phyloP scores from a whole-genome alignment of 2,888 invertebrate species.

The Camptogramma bilineatum region DNA sequence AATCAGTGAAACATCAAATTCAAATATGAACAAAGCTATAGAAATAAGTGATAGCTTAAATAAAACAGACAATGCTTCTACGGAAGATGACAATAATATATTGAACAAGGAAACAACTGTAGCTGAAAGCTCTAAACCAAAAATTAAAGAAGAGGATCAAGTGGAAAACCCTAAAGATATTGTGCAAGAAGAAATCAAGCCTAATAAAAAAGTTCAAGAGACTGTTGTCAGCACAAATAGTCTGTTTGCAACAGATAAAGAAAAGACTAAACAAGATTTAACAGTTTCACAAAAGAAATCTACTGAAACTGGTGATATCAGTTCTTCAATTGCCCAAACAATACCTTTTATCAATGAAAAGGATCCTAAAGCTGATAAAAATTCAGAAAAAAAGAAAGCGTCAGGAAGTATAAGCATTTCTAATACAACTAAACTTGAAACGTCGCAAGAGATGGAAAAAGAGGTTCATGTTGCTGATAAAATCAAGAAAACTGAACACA shows the following conservation, averaged over 20 bases:
- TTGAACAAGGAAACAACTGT: slow-evolving; percentile 1
- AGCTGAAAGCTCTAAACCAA: slow-evolving; percentile 8
- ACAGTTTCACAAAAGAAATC: slow-evolving; percentile 9
- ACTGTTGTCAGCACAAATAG: slow-evolving; percentile 2
- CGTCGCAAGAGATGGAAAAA: not conserved
- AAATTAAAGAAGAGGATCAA: slow-evolving; percentile 2
- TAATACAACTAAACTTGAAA: not conserved
- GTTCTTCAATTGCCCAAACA: slow-evolving; percentile 3
- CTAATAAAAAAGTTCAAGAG: slow-evolving; percentile 5
- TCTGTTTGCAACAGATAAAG: not conserved
- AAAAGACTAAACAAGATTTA: not conserved
- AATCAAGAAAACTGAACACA: slow-evolving; percentile 7
- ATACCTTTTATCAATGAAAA: not conserved
- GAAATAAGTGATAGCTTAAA: slow-evolving; percentile 5
- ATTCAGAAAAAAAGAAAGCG: not conserved
- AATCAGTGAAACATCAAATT: not conserved
- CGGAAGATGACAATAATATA: slow-evolving; percentile 8
- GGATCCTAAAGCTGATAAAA: not conserved
- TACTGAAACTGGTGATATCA: not conserved
- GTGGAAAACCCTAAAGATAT: slow-evolving; percentile 7
- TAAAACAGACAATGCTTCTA: not conserved
- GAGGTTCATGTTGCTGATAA: slow-evolving; percentile 6
- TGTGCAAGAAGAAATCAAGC: slow-evolving; percentile 18
- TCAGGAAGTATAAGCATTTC: not conserved
- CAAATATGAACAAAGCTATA: slow-evolving; percentile 9